phyloP scores from a whole-genome alignment of 2,888 invertebrate genomes.

The Cactoblastis cactorum region DNA sequence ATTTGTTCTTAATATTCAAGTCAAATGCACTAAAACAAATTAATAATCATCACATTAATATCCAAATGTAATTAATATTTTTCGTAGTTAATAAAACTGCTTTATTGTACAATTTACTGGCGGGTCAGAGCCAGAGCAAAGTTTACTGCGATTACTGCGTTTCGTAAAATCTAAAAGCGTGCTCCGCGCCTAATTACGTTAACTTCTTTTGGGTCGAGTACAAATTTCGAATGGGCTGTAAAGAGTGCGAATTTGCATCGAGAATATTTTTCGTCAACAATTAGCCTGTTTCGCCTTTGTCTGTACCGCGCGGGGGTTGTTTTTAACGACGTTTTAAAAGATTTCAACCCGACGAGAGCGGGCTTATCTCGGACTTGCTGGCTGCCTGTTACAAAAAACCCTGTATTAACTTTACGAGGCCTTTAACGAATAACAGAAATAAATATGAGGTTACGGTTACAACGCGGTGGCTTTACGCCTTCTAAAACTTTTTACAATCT shows the following conservation, averaged over 20 bases:
- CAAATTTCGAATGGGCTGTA: slow-evolving; percentile 75
- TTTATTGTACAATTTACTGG: slow-evolving; percentile 18
- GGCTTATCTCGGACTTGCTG: slow-evolving; percentile 72
- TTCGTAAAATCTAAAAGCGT: slow-evolving; percentile 45
- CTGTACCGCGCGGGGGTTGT: slow-evolving; percentile 63
- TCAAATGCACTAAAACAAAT: no score
- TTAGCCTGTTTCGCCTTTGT: slow-evolving; percentile 72
- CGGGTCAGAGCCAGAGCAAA: slow-evolving; percentile 24
- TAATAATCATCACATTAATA: no score
- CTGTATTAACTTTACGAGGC: slow-evolving; percentile 76
- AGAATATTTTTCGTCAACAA: slow-evolving; percentile 77
- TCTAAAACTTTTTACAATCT: slow-evolving; percentile 55
- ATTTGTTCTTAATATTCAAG: no score
- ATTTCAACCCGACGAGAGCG: slow-evolving; percentile 61
- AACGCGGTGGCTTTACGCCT: slow-evolving; percentile 53
- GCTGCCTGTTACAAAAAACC: slow-evolving; percentile 70
- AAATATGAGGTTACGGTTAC: slow-evolving; percentile 67
- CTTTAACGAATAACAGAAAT: slow-evolving; percentile 75
- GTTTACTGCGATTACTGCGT: slow-evolving; percentile 28
- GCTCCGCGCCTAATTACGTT: slow-evolving; percentile 63
- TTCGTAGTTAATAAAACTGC: slow-evolving; percentile 9
- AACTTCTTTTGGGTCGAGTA: slow-evolving; percentile 66
- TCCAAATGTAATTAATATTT: background rate
- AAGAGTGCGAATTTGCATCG: slow-evolving; percentile 76
- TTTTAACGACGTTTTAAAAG: slow-evolving; percentile 79